These are phyloP conservation scores for Drosophila kohkoa DNA, from an alignment of 1,140 invertebrate species.

Conservation along the genomic window DNA sequence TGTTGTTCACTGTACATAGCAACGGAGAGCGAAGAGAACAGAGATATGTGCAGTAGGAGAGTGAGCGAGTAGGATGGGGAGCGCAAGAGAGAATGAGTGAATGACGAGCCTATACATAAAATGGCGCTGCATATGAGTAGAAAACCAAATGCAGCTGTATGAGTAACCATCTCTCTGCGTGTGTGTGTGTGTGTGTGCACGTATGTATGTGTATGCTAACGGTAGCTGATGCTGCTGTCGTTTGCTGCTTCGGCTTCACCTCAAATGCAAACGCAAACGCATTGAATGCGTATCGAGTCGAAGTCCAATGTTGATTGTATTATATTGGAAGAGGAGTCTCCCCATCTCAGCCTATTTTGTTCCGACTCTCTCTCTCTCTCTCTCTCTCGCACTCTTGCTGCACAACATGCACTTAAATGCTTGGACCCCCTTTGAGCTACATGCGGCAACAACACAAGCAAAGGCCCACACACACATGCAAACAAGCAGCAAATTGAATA, in stretches of 20 bases:
- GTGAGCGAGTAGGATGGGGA: slow-evolving; percentile 19
- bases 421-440: slow-evolving; percentile 29
- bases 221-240: slow-evolving; percentile 47
- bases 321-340: slow-evolving; percentile 64
- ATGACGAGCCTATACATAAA: slow-evolving; percentile 71
- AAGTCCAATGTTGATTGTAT: slow-evolving; percentile 77
- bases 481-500: slow-evolving; percentile 78
- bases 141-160: slow-evolving; percentile 43
- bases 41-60: slow-evolving; percentile 21
- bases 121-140: slow-evolving; percentile 63
- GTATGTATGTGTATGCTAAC: slow-evolving; percentile 49
- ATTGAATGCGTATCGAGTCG: slow-evolving; percentile 79
- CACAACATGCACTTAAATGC: slow-evolving; percentile 65
- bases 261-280: slow-evolving; percentile 65
- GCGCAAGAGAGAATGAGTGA: slow-evolving; percentile 47
- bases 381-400: slow-evolving; percentile 22
- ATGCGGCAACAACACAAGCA: slow-evolving; percentile 27
- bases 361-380: background rate
- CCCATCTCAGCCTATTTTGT: background rate
- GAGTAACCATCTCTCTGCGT: slow-evolving; percentile 28
- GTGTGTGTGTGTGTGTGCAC: background rate
- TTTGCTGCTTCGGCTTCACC: slow-evolving; percentile 37
- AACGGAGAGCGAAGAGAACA: slow-evolving; percentile 18
- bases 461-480: slow-evolving; percentile 14
- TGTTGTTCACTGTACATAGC: slow-evolving; percentile 42